A percentile compares a stretch with the other conserved stretches of the same genome.
Evolutionary conservation across 2,797 vertebrate genomes (phyloP).

Genomic region (Sparus aurata): DNA sequence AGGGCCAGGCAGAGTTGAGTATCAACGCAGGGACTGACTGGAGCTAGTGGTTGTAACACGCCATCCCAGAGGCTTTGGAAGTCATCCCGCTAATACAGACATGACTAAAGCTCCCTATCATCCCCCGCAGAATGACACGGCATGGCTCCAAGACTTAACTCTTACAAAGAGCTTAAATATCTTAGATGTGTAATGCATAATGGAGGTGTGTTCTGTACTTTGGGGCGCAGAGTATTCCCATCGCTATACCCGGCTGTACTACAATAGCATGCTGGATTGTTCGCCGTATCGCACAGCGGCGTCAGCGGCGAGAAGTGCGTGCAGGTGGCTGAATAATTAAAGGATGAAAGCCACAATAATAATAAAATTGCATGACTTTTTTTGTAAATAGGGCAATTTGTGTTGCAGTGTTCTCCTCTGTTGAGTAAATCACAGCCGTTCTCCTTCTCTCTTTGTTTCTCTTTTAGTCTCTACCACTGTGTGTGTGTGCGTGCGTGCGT

Average conservation of each 20-base stretch:
- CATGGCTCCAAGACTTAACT: constrained; percentile 83
- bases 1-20: constrained; percentile 71
- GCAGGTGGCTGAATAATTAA: constrained; percentile 36
- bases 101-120: constrained; percentile 86
- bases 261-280: constrained; percentile 65
- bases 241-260: constrained; percentile 50
- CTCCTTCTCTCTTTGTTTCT: constrained; percentile 25
- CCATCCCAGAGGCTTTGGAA: constrained; percentile 84
- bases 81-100: constrained; percentile 87
- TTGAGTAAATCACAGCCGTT: constrained; percentile 33
- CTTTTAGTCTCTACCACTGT: constrained; percentile 26
- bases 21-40: constrained; percentile 71
- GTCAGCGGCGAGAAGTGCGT: constrained; percentile 42
- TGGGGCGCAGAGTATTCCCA: constrained; percentile 74
- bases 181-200: constrained; percentile 88
- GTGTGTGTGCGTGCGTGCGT: constrained; percentile 24
- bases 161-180: constrained; percentile 88
- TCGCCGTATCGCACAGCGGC: constrained; percentile 47
- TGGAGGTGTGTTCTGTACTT: constrained; percentile 83
- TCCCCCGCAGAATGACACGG: constrained; percentile 84
- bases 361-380: constrained; percentile 7
- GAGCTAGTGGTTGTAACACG: constrained; percentile 79
- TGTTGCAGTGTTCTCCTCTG: constrained; percentile 22
- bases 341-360: constrained; percentile 19
- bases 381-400: constrained; percentile 17